Base-by-base conservation (phyloP, 1,140 invertebrate species). In the Daktulosphaira vitifoliae region DNA sequence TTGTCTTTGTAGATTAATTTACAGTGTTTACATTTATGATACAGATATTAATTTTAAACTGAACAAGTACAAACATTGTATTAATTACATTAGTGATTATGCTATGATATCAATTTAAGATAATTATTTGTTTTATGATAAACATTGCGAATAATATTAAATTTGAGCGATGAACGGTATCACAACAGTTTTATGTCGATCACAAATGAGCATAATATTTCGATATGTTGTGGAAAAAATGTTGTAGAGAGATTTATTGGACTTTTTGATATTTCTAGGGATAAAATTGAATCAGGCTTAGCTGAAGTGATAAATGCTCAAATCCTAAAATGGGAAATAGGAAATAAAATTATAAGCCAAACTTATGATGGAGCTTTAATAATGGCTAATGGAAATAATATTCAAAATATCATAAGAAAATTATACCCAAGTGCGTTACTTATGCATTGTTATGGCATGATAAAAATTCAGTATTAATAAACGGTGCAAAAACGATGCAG, bases 211-310 rank as follows among this genome's bases (percentile, higher is more conserved):
- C 29, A 82, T 62, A 25, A 39, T 67, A 25, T 33, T 62, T 50
- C 29, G 48, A 42, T 67, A 62, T 51, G 56, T 64, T 9, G 52
- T 83, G 75, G 46, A 87, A 74, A 87, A 88, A 62, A 88, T 79
- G 65, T 79, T 72, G 59, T 80, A 77, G 5, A 80, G 76, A 18
- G 79, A 78, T 71, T 88, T 33, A 48, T 56, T 18, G 37, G 65
- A 15, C 56, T 56, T 52, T 44, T 20, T 42, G 46, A 66, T 56
- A 26, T 66, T 22, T 39, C 26, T 11, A 51, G 48, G 42, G 42
- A 66, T 51, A 39, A 48, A 39, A 59, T 52, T 20, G 52, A 38
- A 15, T 22, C 3, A 39, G 44, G 29, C 1, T 23, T 66, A 22
- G 44, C 33, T 26, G 48, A 66, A 22, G 33, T 42, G n/a, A 46